Percentiles rank a stretch among this genome's conserved stretches.
Conservation (phyloP, 2,797 vertebrate genomes). For the Myotis vivesi region DNA sequence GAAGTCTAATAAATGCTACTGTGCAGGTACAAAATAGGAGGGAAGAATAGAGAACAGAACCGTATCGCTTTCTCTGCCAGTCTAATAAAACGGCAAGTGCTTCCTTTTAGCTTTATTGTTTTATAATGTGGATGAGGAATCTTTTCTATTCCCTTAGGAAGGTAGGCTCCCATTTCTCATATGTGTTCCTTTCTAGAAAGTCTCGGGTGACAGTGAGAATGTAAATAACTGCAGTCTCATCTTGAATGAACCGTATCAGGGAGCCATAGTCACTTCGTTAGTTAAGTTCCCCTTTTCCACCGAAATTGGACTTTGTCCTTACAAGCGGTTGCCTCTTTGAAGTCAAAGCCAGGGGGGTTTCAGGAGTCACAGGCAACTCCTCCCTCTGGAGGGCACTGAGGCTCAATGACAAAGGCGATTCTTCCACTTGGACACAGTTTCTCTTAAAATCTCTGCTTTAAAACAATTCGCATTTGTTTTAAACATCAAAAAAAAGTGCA, state of each 20-base stretch:
- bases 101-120: not conserved
- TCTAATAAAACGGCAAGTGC: not conserved
- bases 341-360: not conserved
- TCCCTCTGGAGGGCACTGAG: not conserved
- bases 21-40: not conserved
- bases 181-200: not conserved
- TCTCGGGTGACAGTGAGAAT: not conserved
- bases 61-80: not conserved
- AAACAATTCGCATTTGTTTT: not conserved
- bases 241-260: not conserved
- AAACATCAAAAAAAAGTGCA: not conserved
- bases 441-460: slow-evolving; percentile 11
- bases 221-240: not conserved
- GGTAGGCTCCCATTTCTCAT: not conserved
- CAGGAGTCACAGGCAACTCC: not conserved
- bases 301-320: not conserved
- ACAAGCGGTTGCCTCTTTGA: too few relatives aligned
- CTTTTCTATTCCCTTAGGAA: not conserved
- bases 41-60: not conserved
- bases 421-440: not conserved
- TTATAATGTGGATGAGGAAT: not conserved
- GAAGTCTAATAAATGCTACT: not conserved
- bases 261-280: not conserved
- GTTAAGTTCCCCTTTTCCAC: not conserved
- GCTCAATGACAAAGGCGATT: not conserved